Conservation (phyloP, 2,888 invertebrate genomes). For the Dryobota labecula region DNA sequence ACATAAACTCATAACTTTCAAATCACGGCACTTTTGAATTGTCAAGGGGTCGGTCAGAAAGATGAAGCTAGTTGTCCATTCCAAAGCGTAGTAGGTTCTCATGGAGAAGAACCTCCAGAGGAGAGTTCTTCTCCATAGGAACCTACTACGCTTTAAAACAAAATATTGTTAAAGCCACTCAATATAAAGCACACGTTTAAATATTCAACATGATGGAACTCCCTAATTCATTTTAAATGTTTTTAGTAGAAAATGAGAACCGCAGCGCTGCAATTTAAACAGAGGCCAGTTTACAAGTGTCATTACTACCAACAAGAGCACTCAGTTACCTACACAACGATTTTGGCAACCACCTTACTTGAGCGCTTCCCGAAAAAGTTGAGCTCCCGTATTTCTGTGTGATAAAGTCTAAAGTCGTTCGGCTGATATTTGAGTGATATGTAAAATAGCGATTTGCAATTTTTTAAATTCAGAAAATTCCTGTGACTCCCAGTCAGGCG, state of each 20-base stretch:
- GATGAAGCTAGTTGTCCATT: no score
- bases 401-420: slow-evolving; percentile 38
- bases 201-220: slow-evolving; percentile 14
- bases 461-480: slow-evolving; percentile 73
- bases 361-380: neutral
- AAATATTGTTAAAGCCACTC: no score
- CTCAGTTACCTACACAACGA: slow-evolving; percentile 62
- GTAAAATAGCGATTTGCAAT: slow-evolving; percentile 50
- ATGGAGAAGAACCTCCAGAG: no score
- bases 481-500: slow-evolving; percentile 67
- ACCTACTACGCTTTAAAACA: no score
- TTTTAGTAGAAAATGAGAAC: slow-evolving; percentile 28
- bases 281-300: slow-evolving; percentile 61
- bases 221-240: slow-evolving; percentile 39
- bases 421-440: slow-evolving; percentile 7
- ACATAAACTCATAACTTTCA: no score
- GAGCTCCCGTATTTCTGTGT: slow-evolving; percentile 5
- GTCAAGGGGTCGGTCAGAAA: no score
- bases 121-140: no score
- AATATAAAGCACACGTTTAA: neutral
- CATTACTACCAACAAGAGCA: slow-evolving; percentile 60
- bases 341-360: slow-evolving; percentile 50
- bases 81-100: no score
- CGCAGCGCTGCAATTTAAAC: slow-evolving; percentile 50
- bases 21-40: no score